These are phyloP conservation scores for Eurytoma californica DNA, from an alignment of 2,888 invertebrate species.

Conservation along the genomic window DNA sequence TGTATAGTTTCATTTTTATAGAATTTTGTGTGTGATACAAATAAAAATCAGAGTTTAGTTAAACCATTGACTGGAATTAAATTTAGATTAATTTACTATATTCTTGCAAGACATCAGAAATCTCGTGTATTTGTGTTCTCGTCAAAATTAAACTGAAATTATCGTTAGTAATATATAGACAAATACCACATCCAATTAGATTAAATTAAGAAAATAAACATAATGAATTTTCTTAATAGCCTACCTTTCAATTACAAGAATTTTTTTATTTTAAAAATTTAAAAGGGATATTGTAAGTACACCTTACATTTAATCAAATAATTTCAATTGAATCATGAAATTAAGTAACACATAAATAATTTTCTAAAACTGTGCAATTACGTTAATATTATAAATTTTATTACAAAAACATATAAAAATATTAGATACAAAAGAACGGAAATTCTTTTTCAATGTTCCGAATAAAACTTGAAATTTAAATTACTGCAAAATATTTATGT, in stretches of 20 bases:
- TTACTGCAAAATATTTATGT: constrained; percentile 22
- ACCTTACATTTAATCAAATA: constrained; percentile 23
- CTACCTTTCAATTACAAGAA: constrained; percentile 22
- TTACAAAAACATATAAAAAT: constrained; percentile 29
- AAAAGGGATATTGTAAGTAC: constrained; percentile 32
- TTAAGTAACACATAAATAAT: constrained; percentile 20
- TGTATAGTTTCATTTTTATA: too few relatives aligned
- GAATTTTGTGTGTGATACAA: too few relatives aligned
- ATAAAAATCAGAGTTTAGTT: too few relatives aligned
- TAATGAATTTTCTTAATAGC: constrained; percentile 23
- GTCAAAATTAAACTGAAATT: too few relatives aligned
- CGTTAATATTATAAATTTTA: background rate
- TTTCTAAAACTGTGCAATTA: constrained; percentile 13
- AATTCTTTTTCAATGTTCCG: too few relatives aligned
- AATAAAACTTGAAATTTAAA: constrained; percentile 18
- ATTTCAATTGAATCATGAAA: constrained; percentile 30
- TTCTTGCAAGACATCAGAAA: too few relatives aligned
- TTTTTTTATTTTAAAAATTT: constrained; percentile 31
- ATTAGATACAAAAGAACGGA: constrained; percentile 5
- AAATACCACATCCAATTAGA: constrained; percentile 26
- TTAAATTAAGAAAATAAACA: constrained; percentile 29
- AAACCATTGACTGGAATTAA: too few relatives aligned
- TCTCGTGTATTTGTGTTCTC: too few relatives aligned
- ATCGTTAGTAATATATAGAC: too few relatives aligned
- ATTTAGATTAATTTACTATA: too few relatives aligned